Evolutionary conservation across 2,888 invertebrate species (phyloP), one percentile per base, ranked within the genome.

Genomic region (Cancer borealis): DNA sequence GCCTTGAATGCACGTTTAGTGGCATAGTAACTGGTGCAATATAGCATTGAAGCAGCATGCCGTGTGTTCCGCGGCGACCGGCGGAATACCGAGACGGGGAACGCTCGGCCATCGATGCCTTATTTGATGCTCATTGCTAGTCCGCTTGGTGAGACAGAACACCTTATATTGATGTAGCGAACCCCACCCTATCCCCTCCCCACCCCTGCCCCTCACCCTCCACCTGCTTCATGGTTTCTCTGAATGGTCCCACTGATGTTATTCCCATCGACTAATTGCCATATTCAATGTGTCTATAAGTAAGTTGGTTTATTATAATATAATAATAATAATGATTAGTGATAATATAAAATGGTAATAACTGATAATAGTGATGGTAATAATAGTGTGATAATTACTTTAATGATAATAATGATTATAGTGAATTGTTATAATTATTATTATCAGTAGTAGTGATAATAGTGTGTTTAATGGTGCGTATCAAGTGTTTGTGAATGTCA

Each of bases 71-170:
- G 47, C 46, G 84, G 45, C 47, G 60, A 66, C 73, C 46, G 88
- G 79, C 47, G 39, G 45, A 21, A 84, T 84, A 39, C 84, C 84
- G 54, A 73, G 47, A 46, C 54, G 14, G 89, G 84, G 87, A 84
- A 30, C 66, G 91, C 87, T 54, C 54, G 39, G 49, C 79, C 30
- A 87, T 21, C 92, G 45, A 88, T 60, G 21, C 93, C 93, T 92
- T 93, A 93, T 93, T 88, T 91, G 93, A 92, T 88, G 26, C 39
- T 93, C 93, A 93, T 93, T 92, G 91, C 60, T 92, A 93, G 91
- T 91, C 93, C 87, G 54, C 88, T 54, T 47, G 88, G 93, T 92
- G 93, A 93, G 88, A 92, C 87, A 60, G 92, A 89, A 93, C 92
- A 79, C 88, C 54, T 92, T 88, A 87, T 92, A 47, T 93, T 87